A percentile compares a stretch with the other conserved stretches of the same genome.
phyloP scores from a whole-genome alignment of 2,888 invertebrate species.

The Melangyna quadrimaculata region DNA sequence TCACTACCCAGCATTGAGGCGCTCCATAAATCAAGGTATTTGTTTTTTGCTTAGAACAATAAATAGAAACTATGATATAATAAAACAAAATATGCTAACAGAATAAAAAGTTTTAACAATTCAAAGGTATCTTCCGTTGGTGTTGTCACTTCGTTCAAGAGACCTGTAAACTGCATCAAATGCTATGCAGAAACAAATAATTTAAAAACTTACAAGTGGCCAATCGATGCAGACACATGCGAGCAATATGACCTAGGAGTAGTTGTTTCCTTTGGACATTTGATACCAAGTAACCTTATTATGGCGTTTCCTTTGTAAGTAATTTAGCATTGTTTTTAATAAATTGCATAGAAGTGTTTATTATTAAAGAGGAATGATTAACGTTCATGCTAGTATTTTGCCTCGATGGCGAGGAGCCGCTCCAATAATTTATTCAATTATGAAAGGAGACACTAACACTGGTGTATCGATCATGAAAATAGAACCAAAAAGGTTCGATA shows the following conservation, averaged over 20 bases:
- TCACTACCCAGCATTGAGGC: constrained; percentile 88
- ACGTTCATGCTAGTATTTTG: constrained; percentile 95
- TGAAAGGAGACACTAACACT: constrained; percentile 90
- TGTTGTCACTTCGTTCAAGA: constrained; percentile 87
- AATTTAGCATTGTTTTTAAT: constrained; percentile 71
- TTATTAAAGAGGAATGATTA: constrained; percentile 90
- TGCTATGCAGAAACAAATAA: constrained; percentile 85
- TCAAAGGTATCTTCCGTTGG: constrained; percentile 81
- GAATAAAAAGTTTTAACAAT: constrained; percentile 47
- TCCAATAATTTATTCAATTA: constrained; percentile 92
- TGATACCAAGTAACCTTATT: constrained; percentile 90
- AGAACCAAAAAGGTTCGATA: constrained; percentile 90
- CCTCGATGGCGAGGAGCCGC: constrained; percentile 97
- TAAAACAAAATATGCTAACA: constrained; percentile 10
- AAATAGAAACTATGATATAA: constrained; percentile 28
- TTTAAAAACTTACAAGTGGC: constrained; percentile 87
- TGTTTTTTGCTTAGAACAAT: constrained; percentile 73
- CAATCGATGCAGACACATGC: constrained; percentile 80
- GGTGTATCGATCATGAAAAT: constrained; percentile 95
- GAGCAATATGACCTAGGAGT: constrained; percentile 90
- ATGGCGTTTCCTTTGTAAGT: constrained; percentile 90
- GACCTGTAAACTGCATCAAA: constrained; percentile 85
- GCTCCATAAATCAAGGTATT: constrained; percentile 86
- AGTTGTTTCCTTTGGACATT: constrained; percentile 95
- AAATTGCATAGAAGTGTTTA: not conserved